Evolutionary conservation across 2,797 vertebrate species (phyloP), one percentile per base, ranked within the genome.

Genomic region (Cheirogaleus major): DNA sequence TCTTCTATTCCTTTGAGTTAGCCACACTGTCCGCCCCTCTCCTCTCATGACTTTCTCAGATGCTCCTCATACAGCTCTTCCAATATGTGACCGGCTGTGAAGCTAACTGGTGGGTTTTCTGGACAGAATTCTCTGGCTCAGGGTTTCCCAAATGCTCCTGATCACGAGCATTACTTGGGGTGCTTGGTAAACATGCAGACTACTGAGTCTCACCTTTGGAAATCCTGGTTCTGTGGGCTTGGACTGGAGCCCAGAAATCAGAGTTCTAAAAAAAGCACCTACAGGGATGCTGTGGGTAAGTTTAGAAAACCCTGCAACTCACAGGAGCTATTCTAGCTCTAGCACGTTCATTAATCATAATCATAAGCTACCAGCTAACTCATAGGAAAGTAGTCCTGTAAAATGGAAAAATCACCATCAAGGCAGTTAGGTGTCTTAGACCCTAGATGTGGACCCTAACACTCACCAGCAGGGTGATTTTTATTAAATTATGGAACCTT

Each of bases 401-500:
- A 79, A 38, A 18, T 13, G 41, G 45, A 86, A 73, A 92, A 88
- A 81, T 57, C 13, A 20, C 69, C 8, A 2, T 86, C 57, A 11
- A 61, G 50, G 83, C 45, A 86, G 91, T 69, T 63, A 63, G 14
- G 0, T 59, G 30, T 38, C 35, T 13, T 57, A 67, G 32, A 75
- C 57, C 90, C 70, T 18, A 38, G 78, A 85, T 73, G 14, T 73
- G 57, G 15, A 17, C 18, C 30, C 57, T 10, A 35, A 75, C 15
- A 13, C 30, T 92, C 55, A 50, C 50, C 55, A 14, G 15, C 57
- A 79, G 70, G 22, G 85, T 79, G 76, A 65, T 79, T 96, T 70
- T 83, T 76, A 91, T 90, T 67, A 90, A 78, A 96, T 95, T 78
- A 79, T 9, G 4, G 69, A 52, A 82, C 27, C 78, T 95, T 69